Evolutionary conservation across 2,797 vertebrate genomes (phyloP).

Genomic region (Sebastes minor): DNA sequence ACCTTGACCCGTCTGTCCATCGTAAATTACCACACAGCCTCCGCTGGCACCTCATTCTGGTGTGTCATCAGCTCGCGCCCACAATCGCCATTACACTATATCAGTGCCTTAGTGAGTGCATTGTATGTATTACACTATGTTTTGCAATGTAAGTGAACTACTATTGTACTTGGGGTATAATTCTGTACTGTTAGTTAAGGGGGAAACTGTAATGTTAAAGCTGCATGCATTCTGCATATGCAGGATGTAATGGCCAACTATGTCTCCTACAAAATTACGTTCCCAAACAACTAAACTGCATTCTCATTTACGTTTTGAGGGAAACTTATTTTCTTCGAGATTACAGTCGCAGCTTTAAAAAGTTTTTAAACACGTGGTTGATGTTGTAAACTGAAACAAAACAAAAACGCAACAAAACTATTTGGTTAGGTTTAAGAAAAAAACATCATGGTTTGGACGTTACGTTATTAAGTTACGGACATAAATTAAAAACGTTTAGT

Average conservation of each 20-base stretch:
- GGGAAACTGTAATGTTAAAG: not conserved
- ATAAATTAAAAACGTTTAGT: too few relatives aligned
- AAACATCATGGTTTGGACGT: too few relatives aligned
- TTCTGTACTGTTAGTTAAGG: not conserved
- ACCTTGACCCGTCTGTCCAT: slow-evolving; percentile 73
- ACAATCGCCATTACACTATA: slow-evolving; percentile 33
- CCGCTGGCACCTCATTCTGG: slow-evolving; percentile 54
- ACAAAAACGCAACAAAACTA: too few relatives aligned
- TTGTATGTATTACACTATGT: not conserved
- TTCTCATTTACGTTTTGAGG: too few relatives aligned
- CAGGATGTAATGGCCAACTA: too few relatives aligned
- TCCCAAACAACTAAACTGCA: too few relatives aligned
- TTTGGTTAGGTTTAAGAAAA: rapidly evolving
- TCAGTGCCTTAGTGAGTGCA: slow-evolving; percentile 31
- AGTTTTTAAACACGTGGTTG: too few relatives aligned
- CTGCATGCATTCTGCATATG: not conserved
- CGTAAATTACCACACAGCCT: slow-evolving; percentile 64
- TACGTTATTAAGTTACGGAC: too few relatives aligned
- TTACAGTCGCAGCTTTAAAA: too few relatives aligned
- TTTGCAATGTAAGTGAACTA: not conserved
- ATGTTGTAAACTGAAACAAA: too few relatives aligned
- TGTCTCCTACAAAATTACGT: too few relatives aligned
- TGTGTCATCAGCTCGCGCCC: slow-evolving; percentile 53
- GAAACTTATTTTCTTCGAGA: rapidly evolving
- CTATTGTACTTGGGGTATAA: not conserved